These are phyloP conservation scores for Anser brachyrhynchus DNA, from an alignment of 2,113 vertebrate species.

Conservation along the genomic window DNA sequence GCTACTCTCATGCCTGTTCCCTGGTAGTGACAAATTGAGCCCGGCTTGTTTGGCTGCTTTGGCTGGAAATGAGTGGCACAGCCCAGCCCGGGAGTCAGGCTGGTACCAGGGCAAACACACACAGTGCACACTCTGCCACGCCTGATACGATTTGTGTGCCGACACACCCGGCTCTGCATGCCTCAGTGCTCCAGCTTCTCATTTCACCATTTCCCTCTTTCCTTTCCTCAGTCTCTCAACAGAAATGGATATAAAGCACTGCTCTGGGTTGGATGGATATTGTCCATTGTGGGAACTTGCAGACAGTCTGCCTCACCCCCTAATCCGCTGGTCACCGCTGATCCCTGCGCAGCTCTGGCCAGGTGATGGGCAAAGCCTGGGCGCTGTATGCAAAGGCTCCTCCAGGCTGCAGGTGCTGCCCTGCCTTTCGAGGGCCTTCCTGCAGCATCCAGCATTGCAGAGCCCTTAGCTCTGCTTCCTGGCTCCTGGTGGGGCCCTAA, in stretches of 20 bases:
- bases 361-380: neutral
- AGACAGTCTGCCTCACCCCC: neutral
- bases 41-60: neutral
- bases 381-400: neutral
- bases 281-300: neutral
- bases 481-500: neutral
- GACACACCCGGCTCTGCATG: neutral
- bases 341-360: neutral
- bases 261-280: neutral
- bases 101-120: neutral
- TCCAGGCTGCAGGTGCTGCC: neutral
- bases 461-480: neutral
- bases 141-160: rapidly evolving
- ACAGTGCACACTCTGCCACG: rapidly evolving
- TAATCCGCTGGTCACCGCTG: neutral
- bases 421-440: neutral
- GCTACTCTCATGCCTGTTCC: neutral
- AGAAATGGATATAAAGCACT: neutral
- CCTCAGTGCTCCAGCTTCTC: neutral
- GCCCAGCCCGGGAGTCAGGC: neutral
- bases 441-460: neutral
- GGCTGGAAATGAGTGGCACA: neutral
- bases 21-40: neutral
- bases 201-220: neutral
- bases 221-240: neutral